phyloP scores from a whole-genome alignment of 2,797 vertebrate genomes.

The Poecilia picta region DNA sequence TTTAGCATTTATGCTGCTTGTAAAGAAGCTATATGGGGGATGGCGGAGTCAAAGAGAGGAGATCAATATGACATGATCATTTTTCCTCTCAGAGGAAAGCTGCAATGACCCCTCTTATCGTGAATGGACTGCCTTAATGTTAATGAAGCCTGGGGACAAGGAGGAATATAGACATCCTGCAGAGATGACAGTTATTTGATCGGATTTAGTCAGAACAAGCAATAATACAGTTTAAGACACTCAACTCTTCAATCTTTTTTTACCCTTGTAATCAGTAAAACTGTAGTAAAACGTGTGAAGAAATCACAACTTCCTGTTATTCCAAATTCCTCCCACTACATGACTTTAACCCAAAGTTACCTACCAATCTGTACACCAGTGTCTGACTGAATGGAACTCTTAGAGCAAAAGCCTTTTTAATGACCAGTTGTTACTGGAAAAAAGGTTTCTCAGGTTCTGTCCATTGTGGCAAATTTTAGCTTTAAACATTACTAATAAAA shows the following conservation, averaged over 20 bases:
- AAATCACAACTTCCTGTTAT: background rate
- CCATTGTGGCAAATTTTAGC: background rate
- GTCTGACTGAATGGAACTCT: background rate
- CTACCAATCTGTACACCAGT: background rate
- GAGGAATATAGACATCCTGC: conserved; percentile 26
- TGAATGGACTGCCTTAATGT: conserved; percentile 42
- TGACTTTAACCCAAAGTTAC: background rate
- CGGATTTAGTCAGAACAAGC: background rate
- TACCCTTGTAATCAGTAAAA: background rate
- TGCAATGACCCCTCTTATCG: conserved; percentile 58
- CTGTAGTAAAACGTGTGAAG: background rate
- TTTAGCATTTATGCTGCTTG: conserved; percentile 3
- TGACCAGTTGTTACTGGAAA: background rate
- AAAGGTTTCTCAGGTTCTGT: background rate
- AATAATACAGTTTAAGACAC: background rate
- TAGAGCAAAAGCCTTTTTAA: background rate
- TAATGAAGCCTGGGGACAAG: conserved; percentile 57
- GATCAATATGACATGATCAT: conserved; percentile 54
- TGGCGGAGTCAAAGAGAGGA: conserved; percentile 15
- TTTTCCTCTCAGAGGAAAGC: conserved; percentile 42
- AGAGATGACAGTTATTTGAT: conserved; percentile 2
- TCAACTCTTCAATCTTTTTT: background rate
- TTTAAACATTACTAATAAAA: background rate
- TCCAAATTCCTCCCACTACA: background rate
- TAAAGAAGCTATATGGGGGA: conserved; percentile 1